Conservation (phyloP, 2,113 vertebrate genomes). For the Anser cygnoides region DNA sequence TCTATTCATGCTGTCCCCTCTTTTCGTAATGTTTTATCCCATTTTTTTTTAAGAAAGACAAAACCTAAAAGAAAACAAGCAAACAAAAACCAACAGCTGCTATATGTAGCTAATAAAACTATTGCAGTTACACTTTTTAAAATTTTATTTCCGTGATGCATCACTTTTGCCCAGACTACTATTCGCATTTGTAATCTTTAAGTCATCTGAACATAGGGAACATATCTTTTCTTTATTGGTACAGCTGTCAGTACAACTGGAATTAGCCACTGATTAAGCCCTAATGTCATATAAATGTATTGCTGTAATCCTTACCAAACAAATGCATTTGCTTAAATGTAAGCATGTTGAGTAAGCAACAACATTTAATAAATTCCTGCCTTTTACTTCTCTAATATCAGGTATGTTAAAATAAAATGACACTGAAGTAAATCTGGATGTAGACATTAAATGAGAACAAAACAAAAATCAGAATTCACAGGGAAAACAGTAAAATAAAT, state of each 20-base stretch:
- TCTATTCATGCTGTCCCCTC: neutral
- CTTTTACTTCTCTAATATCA: neutral
- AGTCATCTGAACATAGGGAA: neutral
- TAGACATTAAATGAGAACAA: neutral
- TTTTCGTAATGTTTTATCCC: neutral
- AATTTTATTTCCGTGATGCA: neutral
- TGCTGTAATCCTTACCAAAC: neutral
- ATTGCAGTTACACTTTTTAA: neutral
- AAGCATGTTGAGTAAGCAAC: neutral
- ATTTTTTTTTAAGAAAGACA: neutral
- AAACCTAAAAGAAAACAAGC: neutral
- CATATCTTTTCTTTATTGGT: neutral
- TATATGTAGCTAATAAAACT: neutral
- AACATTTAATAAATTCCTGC: neutral
- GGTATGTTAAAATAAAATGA: neutral
- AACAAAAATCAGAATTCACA: neutral
- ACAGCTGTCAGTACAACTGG: neutral
- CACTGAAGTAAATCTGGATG: neutral
- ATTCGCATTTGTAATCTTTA: neutral
- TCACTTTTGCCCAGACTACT: neutral
- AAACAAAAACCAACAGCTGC: neutral
- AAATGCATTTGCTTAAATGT: neutral
- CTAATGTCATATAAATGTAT: neutral
- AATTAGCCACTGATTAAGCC: neutral
- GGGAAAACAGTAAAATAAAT: neutral